Evolutionary conservation across 2,888 invertebrate species (phyloP).

Genomic region (Aproaerema taeniolella): DNA sequence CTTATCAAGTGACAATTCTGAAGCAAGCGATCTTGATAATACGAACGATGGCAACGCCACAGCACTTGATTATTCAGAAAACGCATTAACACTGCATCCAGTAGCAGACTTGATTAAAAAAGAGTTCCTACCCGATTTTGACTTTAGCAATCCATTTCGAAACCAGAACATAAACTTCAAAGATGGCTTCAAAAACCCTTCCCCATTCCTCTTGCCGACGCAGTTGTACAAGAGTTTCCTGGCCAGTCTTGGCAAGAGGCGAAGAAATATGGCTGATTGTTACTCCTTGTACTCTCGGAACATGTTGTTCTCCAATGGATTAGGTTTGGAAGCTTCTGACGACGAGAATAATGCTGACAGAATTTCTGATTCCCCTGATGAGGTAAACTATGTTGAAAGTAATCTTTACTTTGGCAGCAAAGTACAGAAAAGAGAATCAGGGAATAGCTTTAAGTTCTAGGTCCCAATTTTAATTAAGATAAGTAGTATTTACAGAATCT

Average conservation of each 20-base stretch:
- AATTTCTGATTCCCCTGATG: constrained; percentile 65
- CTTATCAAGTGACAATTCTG: constrained; percentile 63
- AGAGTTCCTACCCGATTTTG: constrained; percentile 67
- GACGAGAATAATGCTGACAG: constrained; percentile 62
- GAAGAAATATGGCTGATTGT: constrained; percentile 63
- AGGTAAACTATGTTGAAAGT: constrained; percentile 62
- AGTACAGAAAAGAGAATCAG: too few relatives aligned
- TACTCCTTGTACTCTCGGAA: constrained; percentile 72
- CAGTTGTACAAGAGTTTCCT: constrained; percentile 88
- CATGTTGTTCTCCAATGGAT: constrained; percentile 72
- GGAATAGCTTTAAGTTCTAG: too few relatives aligned
- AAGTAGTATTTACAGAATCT: too few relatives aligned
- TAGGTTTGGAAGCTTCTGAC: constrained; percentile 62
- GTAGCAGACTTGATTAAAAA: constrained; percentile 71
- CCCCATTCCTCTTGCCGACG: constrained; percentile 82
- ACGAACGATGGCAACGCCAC: constrained; percentile 48
- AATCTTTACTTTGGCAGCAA: background rate
- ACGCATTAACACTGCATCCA: constrained; percentile 55
- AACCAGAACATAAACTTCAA: constrained; percentile 60
- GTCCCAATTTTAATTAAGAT: too few relatives aligned
- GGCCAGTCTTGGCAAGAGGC: constrained; percentile 78
- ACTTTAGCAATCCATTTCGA: constrained; percentile 63
- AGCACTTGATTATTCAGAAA: constrained; percentile 62
- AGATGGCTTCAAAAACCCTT: constrained; percentile 55
- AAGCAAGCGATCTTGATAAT: constrained; percentile 63